Base-by-base conservation (phyloP, 2,888 invertebrate genomes). In the Scaptomyza tumidula region DNA sequence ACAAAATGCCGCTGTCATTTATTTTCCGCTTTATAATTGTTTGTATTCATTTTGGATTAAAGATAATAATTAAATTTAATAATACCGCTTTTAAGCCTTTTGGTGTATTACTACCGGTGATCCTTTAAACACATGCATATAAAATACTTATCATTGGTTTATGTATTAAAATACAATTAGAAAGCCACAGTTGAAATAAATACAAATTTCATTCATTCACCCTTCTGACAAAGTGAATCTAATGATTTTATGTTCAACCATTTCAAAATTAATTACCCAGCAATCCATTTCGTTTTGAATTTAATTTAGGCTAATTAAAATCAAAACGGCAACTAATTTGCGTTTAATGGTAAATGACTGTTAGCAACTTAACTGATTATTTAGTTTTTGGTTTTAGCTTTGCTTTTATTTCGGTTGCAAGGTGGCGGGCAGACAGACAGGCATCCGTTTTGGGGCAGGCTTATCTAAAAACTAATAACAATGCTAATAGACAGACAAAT, bases 401-500 rank as follows among this genome's bases (percentile, higher is more conserved):
- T 55, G 49, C n/a, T 33, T 39, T 43, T 24, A 41, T 43, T 57
- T 37, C 27, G 19, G 14, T 31, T 16, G 37, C 52, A n/a, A 29
- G 13, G 16, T 49, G 37, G 19, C 37, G 11, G n/a, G n/a, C 14
- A 27, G 10, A n/a, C 37, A 37, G 37, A 7, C 39, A 14, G 37
- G 37, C 37, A 6, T 3, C 7, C 6, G 9, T 11, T n/a, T 44
- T 14, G 7, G 0, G 4, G 31, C 24, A 24, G 44, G 35, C n/a
- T 50, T 50, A 43, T 31, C 9, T 29, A 29, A 11, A 53, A 37
- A 53, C 31, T 37, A 62, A 16, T 24, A 53, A 52, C 35, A 13
- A 56, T 44, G 45, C 33, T 33, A 74, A 75, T 73, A 59, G 56
- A 59, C 58, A 56, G 19, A 50, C 50, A 71, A 59, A 62, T 44